Percentiles rank a stretch among this genome's conserved stretches.
Evolutionary conservation across 2,888 invertebrate species (phyloP).

Genomic region (Nomada goodeniana): DNA sequence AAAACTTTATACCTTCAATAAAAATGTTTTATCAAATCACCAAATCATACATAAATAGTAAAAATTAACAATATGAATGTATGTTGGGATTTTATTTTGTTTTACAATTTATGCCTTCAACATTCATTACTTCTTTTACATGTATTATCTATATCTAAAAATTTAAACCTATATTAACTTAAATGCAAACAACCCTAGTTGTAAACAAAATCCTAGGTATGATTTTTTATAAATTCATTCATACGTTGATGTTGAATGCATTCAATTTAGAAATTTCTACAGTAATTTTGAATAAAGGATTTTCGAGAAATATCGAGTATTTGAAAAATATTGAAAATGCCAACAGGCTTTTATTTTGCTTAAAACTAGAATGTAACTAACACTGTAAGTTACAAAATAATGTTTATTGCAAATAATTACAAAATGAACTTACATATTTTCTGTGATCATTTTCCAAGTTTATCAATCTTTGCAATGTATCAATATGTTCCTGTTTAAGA

Average conservation of each 20-base stretch:
- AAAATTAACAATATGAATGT: not conserved
- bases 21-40: not conserved
- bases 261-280: too few species aligned
- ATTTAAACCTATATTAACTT: not conserved
- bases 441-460: constrained; percentile 49
- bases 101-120: constrained; percentile 2
- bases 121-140: constrained; percentile 1
- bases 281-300: not conserved
- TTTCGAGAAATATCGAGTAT: not conserved
- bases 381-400: not conserved
- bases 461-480: constrained; percentile 46
- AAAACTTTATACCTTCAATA: not conserved
- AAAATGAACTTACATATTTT: constrained; percentile 34
- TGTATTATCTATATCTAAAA: constrained; percentile 7
- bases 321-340: not conserved
- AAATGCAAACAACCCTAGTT: constrained; percentile 7
- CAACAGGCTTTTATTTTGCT: not conserved
- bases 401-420: constrained; percentile 45
- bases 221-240: not conserved
- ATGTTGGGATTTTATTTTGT: not conserved
- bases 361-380: constrained; percentile 1
- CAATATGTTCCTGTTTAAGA: constrained; percentile 43
- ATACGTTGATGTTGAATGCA: too few species aligned
- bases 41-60: not conserved
- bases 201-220: not conserved